Percentiles rank a stretch among this genome's conserved stretches.
phyloP scores from a whole-genome alignment of 2,888 invertebrate species.

The Anticlea derivata region DNA sequence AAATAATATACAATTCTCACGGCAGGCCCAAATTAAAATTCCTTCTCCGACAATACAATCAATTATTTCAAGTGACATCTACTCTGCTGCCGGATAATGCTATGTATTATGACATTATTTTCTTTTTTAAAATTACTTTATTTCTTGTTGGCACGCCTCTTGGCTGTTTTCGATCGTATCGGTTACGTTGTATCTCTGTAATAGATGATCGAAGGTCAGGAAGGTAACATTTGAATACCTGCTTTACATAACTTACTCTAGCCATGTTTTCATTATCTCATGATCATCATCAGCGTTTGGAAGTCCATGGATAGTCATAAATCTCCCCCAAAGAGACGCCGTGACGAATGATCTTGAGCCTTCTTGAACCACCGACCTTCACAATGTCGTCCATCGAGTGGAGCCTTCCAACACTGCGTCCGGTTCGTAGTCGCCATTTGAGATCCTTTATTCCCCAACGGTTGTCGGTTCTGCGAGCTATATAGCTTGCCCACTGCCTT shows the following conservation, averaged over 20 bases:
- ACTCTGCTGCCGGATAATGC: conserved; percentile 25
- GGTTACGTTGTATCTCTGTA: conserved; percentile 5
- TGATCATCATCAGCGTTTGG: no score
- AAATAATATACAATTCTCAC: conserved; percentile 12
- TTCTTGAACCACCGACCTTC: no score
- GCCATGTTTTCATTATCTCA: no score
- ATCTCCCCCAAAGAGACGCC: no score
- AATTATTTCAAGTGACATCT: conserved; percentile 30
- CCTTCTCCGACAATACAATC: conserved; percentile 25
- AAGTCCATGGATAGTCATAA: no score
- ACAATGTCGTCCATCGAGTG: no score
- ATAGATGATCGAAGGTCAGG: conserved; percentile 17
- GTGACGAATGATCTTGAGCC: no score
- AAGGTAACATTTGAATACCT: background rate
- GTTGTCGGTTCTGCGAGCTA: no score
- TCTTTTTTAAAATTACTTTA: conserved; percentile 31
- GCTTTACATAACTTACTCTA: background rate
- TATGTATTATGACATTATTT: conserved; percentile 22
- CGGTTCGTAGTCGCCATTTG: no score
- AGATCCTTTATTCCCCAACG: no score
- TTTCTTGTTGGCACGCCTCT: conserved; percentile 32
- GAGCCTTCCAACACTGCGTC: no score
- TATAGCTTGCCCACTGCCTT: no score
- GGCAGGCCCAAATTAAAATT: conserved; percentile 18
- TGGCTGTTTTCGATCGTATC: conserved; percentile 14